Percentiles rank a stretch among this genome's conserved stretches.
These are phyloP conservation scores for Cyclophora albipunctata DNA, from an alignment of 2,888 invertebrate genomes.

Conservation along the genomic window DNA sequence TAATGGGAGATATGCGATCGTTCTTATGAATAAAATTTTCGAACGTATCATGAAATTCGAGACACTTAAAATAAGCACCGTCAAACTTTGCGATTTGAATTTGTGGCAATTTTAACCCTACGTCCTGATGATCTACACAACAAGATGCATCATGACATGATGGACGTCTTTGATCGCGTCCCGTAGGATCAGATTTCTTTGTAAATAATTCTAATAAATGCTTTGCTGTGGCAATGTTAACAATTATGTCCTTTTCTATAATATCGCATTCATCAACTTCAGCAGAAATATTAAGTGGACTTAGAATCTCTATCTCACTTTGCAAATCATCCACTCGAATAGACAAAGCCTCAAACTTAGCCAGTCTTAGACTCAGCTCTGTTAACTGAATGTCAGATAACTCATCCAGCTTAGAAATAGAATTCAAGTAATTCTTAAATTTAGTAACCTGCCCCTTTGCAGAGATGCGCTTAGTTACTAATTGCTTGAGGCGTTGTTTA, in stretches of 20 bases:
- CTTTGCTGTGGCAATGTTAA: not conserved
- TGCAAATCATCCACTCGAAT: constrained; percentile 9
- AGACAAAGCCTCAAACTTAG: constrained; percentile 5
- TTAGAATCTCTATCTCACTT: constrained; percentile 1
- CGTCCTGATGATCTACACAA: not conserved
- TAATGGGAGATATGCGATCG: not conserved
- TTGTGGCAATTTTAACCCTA: constrained; percentile 7
- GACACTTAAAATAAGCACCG: constrained; percentile 16
- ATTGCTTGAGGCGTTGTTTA: not conserved
- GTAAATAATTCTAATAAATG: not conserved
- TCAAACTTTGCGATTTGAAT: constrained; percentile 17
- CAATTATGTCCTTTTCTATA: not conserved
- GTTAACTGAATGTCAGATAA: not conserved
- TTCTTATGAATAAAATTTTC: constrained; percentile 11
- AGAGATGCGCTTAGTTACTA: not conserved
- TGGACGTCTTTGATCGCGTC: not conserved
- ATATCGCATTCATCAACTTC: constrained; percentile 1
- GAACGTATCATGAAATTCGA: constrained; percentile 20
- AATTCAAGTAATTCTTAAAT: constrained; percentile 8
- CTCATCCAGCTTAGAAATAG: not conserved
- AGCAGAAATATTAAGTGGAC: not conserved
- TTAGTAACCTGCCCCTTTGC: constrained; percentile 8
- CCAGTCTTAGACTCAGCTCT: constrained; percentile 2
- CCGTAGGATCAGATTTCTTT: not conserved
- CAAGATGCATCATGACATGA: not conserved